phyloP scores from a whole-genome alignment of 2,797 vertebrate genomes.

The Microtus obscurus region DNA sequence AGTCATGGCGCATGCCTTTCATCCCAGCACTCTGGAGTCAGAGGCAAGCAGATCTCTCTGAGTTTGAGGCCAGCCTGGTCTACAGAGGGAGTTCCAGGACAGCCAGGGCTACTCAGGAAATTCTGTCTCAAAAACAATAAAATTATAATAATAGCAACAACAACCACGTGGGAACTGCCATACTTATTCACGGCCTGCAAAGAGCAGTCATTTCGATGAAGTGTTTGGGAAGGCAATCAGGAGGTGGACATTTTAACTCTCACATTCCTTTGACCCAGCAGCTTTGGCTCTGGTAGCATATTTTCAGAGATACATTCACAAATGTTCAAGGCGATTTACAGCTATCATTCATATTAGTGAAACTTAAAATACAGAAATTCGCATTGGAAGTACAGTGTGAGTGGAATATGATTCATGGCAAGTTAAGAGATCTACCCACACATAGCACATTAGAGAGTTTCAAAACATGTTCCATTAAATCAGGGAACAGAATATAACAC shows the following conservation, averaged over 20 bases:
- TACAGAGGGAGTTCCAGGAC: background rate
- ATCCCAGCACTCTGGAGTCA: background rate
- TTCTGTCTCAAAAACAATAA: background rate
- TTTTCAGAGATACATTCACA: conserved; percentile 36
- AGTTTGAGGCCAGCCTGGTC: background rate
- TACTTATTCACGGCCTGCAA: background rate
- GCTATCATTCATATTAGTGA: background rate
- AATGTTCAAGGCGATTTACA: background rate
- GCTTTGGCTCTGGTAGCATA: conserved; percentile 13
- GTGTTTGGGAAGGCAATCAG: background rate
- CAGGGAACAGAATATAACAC: background rate
- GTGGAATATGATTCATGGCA: background rate
- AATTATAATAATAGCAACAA: background rate
- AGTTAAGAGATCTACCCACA: background rate
- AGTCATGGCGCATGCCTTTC: background rate
- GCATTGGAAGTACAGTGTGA: background rate
- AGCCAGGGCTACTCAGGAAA: background rate
- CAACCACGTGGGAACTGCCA: background rate
- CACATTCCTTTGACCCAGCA: conserved; percentile 5
- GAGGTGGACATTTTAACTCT: conserved; percentile 15
- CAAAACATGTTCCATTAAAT: background rate
- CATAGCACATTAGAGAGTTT: background rate
- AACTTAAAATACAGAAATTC: conserved; percentile 17
- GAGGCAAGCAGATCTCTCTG: background rate
- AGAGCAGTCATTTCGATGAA: background rate